Conservation (phyloP, 2,888 invertebrate species). For the Leucoma salicis region DNA sequence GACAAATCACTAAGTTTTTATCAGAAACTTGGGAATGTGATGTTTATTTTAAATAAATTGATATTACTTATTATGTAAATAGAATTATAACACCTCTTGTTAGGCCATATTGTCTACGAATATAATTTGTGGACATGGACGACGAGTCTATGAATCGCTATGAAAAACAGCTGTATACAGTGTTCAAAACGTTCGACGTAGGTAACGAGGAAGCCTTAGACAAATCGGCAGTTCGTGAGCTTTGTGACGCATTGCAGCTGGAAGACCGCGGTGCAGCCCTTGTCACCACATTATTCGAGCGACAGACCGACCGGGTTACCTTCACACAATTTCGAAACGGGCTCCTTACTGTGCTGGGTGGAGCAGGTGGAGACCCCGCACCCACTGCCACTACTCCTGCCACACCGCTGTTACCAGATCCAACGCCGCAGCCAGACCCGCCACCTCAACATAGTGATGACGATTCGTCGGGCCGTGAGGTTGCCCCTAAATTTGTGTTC, state of each 20-base stretch:
- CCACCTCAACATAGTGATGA: slow-evolving; percentile 59
- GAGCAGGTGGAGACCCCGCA: slow-evolving; percentile 48
- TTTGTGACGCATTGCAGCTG: slow-evolving; percentile 90
- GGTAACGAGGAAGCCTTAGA: slow-evolving; percentile 86
- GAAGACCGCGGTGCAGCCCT: slow-evolving; percentile 86
- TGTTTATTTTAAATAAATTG: too few relatives aligned
- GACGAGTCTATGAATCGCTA: slow-evolving; percentile 85
- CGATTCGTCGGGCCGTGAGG: slow-evolving; percentile 86
- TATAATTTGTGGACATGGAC: slow-evolving; percentile 49
- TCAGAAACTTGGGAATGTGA: slow-evolving; percentile 10
- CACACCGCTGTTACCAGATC: slow-evolving; percentile 26
- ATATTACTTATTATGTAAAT: slow-evolving; percentile 5
- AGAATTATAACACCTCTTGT: slow-evolving; percentile 3
- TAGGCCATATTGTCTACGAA: slow-evolving; percentile 10
- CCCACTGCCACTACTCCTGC: slow-evolving; percentile 35
- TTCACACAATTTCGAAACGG: slow-evolving; percentile 90
- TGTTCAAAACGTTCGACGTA: slow-evolving; percentile 90
- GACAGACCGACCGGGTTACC: slow-evolving; percentile 76
- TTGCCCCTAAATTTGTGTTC: slow-evolving; percentile 87
- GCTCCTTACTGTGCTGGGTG: slow-evolving; percentile 86
- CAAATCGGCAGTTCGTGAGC: slow-evolving; percentile 83
- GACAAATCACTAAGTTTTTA: slow-evolving; percentile 30
- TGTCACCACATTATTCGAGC: slow-evolving; percentile 82
- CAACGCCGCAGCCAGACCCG: slow-evolving; percentile 32
- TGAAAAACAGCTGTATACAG: slow-evolving; percentile 90